Percentiles rank a stretch among this genome's conserved stretches.
Evolutionary conservation across 1,140 invertebrate species (phyloP).

Genomic region (Lethrus apterus): DNA sequence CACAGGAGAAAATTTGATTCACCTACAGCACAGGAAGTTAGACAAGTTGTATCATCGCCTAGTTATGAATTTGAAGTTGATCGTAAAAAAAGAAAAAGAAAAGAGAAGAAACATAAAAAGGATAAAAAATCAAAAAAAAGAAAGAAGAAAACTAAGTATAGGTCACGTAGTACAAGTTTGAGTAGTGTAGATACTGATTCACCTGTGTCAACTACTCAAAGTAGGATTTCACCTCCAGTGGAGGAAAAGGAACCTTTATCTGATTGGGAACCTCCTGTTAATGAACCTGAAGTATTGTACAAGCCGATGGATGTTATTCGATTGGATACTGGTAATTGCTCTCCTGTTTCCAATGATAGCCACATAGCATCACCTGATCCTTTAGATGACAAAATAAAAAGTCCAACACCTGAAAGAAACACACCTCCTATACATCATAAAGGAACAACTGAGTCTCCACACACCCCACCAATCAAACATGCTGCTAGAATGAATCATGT

Average conservation of each 20-base stretch:
- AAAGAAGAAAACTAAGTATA: conserved; percentile 58
- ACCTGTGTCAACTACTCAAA: background rate
- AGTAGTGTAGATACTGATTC: conserved; percentile 32
- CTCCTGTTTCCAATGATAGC: conserved; percentile 38
- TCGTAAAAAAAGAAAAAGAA: conserved; percentile 46
- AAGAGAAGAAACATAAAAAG: conserved; percentile 55
- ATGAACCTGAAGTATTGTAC: background rate
- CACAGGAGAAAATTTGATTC: conserved; percentile 33
- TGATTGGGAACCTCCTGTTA: conserved; percentile 36
- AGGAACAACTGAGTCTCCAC: conserved; percentile 29
- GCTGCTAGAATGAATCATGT: conserved; percentile 5
- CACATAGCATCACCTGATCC: conserved; percentile 35
- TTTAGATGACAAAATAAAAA: conserved; percentile 36
- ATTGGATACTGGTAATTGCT: conserved; percentile 32
- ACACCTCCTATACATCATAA: conserved; percentile 43
- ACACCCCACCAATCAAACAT: conserved; percentile 31
- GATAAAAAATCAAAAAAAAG: conserved; percentile 66
- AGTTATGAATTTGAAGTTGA: conserved; percentile 36
- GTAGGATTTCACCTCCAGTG: conserved; percentile 4
- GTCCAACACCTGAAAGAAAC: conserved; percentile 41
- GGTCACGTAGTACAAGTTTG: conserved; percentile 56
- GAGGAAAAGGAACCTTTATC: conserved; percentile 42
- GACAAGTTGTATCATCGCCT: conserved; percentile 32
- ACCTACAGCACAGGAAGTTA: conserved; percentile 22
- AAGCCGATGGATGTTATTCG: conserved; percentile 16